These are phyloP conservation scores for Maniola hyperantus DNA, from an alignment of 2,888 invertebrate genomes.

Conservation along the genomic window DNA sequence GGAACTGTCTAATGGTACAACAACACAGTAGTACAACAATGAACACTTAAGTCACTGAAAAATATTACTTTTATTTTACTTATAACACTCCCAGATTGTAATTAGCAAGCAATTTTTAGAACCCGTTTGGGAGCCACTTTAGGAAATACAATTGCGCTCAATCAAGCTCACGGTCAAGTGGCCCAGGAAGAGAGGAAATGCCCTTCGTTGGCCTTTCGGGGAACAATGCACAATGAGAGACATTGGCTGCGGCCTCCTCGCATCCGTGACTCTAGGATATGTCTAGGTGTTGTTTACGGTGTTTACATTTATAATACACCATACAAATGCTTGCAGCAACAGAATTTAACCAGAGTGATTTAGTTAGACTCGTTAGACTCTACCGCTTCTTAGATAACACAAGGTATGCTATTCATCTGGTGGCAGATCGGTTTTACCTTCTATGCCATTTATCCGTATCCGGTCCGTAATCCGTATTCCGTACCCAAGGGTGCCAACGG, in stretches of 20 bases:
- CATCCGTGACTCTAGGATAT: slow-evolving; percentile 52
- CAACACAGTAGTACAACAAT: too few species aligned
- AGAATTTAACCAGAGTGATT: background rate
- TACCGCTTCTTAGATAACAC: too few species aligned
- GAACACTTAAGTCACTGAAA: too few species aligned
- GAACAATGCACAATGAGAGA: slow-evolving; percentile 74
- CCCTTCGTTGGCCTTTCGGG: slow-evolving; percentile 65
- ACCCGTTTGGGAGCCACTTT: background rate
- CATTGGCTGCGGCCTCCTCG: slow-evolving; percentile 66
- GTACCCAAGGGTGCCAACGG: too few species aligned
- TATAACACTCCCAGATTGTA: background rate
- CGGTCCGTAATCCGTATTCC: too few species aligned
- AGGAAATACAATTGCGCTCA: slow-evolving; percentile 34
- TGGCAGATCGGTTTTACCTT: too few species aligned
- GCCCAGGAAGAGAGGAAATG: slow-evolving; percentile 66
- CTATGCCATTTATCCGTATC: too few species aligned
- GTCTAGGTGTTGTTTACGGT: slow-evolving; percentile 8
- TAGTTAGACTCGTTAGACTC: too few species aligned
- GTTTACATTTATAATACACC: background rate
- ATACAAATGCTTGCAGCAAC: background rate
- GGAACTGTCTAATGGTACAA: too few species aligned
- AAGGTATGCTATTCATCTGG: too few species aligned
- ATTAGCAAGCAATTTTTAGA: background rate
- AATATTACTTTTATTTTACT: background rate
- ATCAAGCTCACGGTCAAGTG: slow-evolving; percentile 58